These are phyloP conservation scores for Nipponia nippon DNA, from an alignment of 2,113 vertebrate genomes.

Conservation along the genomic window DNA sequence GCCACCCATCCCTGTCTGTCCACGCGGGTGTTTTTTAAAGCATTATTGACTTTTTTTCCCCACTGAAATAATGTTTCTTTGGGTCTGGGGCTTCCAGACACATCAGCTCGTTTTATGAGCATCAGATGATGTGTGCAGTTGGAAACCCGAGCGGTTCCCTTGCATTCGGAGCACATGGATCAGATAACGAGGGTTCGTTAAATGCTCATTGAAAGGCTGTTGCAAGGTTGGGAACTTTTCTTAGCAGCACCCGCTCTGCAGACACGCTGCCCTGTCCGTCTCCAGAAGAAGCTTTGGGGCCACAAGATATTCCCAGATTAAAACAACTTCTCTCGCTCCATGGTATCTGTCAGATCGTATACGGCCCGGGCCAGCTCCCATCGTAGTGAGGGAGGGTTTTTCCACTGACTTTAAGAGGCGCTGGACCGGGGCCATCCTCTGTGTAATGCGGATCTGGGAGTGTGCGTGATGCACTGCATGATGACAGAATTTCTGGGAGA, in stretches of 20 bases:
- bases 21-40: not conserved
- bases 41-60: not conserved
- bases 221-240: not conserved
- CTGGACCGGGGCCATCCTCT: not conserved
- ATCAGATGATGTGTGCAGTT: slow-evolving; percentile 34
- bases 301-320: slow-evolving; percentile 7
- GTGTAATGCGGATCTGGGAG: slow-evolving; percentile 56
- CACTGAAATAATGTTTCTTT: not conserved
- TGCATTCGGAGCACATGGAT: slow-evolving; percentile 6
- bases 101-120: slow-evolving; percentile 41
- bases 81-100: slow-evolving; percentile 57
- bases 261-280: not conserved
- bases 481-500: slow-evolving; percentile 66
- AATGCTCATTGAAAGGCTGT: not conserved
- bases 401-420: slow-evolving; percentile 31
- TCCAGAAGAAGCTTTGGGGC: not conserved
- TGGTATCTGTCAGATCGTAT: slow-evolving; percentile 9
- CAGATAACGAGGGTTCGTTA: not conserved
- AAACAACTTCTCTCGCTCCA: not conserved
- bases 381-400: slow-evolving; percentile 41
- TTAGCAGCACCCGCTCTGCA: not conserved
- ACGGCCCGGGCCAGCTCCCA: not conserved
- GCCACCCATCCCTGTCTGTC: not conserved
- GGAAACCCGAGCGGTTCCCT: not conserved
- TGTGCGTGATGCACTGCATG: slow-evolving; percentile 60